Percentiles rank a stretch among this genome's conserved stretches.
Evolutionary conservation across 2,113 vertebrate genomes (phyloP).

Genomic region (Nerophis ophidion): DNA sequence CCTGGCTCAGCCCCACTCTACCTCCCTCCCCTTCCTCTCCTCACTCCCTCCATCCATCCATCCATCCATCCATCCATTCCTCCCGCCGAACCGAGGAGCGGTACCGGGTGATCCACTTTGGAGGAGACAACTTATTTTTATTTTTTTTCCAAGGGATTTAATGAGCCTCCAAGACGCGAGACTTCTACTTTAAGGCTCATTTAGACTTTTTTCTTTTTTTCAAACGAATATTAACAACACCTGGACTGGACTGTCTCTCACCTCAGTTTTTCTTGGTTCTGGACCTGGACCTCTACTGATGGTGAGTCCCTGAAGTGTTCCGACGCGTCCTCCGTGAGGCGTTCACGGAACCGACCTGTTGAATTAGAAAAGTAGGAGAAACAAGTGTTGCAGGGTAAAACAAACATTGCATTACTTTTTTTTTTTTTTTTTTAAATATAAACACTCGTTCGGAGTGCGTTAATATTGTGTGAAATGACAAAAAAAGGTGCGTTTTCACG

Average conservation of each 20-base stretch:
- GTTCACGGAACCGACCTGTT: slow-evolving; percentile 2
- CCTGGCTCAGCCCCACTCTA: not conserved
- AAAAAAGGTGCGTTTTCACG: not conserved
- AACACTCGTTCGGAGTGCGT: no score
- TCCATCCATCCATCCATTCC: slow-evolving; percentile 1
- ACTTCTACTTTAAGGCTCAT: slow-evolving; percentile 38
- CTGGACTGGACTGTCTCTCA: slow-evolving; percentile 49
- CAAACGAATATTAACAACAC: slow-evolving; percentile 3
- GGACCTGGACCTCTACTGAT: slow-evolving; percentile 70
- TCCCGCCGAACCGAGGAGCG: not conserved
- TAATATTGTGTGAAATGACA: no score
- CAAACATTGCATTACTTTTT: not conserved
- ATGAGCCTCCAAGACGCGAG: slow-evolving; percentile 42
- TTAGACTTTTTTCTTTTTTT: slow-evolving; percentile 35
- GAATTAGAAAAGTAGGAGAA: not conserved
- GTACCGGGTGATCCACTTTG: not conserved
- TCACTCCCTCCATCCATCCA: not conserved
- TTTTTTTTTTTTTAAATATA: not conserved
- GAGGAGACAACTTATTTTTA: slow-evolving; percentile 12
- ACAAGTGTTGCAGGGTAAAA: not conserved
- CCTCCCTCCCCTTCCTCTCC: slow-evolving; percentile 7
- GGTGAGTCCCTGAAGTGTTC: slow-evolving; percentile 57
- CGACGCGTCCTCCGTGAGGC: not conserved
- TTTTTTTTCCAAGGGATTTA: slow-evolving; percentile 57
- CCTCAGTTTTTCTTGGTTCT: slow-evolving; percentile 42